Conservation (phyloP, 2,888 invertebrate species). For the Scaptomyza caliginosa region DNA sequence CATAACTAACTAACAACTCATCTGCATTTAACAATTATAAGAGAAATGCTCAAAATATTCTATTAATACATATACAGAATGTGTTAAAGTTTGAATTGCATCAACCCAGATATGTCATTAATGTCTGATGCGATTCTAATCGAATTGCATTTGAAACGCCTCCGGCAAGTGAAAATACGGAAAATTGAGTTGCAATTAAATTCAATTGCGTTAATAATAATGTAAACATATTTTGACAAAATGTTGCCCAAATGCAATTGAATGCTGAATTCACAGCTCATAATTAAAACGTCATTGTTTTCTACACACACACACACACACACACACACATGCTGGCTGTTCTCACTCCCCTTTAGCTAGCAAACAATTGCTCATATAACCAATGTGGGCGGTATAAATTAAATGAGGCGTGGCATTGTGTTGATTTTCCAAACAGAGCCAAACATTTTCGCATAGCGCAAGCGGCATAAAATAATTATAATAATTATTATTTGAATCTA, state of each 20-base stretch:
- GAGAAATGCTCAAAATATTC: background rate
- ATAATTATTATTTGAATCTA: constrained; percentile 50
- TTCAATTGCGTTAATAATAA: constrained; percentile 47
- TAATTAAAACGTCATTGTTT: constrained; percentile 62
- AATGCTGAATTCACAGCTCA: constrained; percentile 34
- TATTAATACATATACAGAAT: background rate
- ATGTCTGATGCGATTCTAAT: background rate
- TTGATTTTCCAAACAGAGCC: constrained; percentile 27
- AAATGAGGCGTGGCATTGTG: constrained; percentile 31
- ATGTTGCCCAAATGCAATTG: constrained; percentile 26
- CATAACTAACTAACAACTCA: too few species aligned
- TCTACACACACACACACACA: constrained; percentile 8
- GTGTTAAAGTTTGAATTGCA: background rate
- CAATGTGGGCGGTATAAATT: constrained; percentile 22
- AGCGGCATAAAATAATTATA: constrained; percentile 50
- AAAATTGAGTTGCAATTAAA: constrained; percentile 24
- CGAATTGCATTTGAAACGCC: constrained; percentile 6
- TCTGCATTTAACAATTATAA: too few species aligned
- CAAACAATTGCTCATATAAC: background rate
- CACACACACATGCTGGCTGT: background rate
- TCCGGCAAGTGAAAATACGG: constrained; percentile 2
- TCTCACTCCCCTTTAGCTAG: background rate
- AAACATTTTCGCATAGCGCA: constrained; percentile 33
- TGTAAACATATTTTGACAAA: constrained; percentile 42
- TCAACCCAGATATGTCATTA: background rate